Base-by-base conservation (phyloP, 2,888 invertebrate species). In the Petrolisthes manimaculis region DNA sequence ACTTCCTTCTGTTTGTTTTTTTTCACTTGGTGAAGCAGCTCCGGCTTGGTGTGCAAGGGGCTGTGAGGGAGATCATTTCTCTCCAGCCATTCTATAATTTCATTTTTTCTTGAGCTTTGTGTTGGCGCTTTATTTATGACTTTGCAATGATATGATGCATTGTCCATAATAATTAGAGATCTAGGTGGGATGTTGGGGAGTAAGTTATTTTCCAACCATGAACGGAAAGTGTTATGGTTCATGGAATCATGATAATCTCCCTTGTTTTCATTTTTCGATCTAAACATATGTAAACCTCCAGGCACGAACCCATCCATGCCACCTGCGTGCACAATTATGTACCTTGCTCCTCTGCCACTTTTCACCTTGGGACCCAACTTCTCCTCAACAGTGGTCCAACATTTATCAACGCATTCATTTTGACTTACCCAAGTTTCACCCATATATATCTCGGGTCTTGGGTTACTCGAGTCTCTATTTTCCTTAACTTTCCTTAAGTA, bases 401-500 rank as follows among this genome's bases (percentile, higher is more conserved):
- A 37, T 2, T 37, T 37, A 37, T n/a, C n/a, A n/a, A n/a, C n/a
- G n/a, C n/a, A n/a, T n/a, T n/a, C n/a, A n/a, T n/a, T n/a, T n/a
- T n/a, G n/a, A n/a, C n/a, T n/a, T n/a, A n/a, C n/a, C n/a, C n/a
- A n/a, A n/a, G n/a, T n/a, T n/a, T n/a, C n/a, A n/a, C n/a, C n/a
- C n/a, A n/a, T n/a, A n/a, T n/a, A n/a, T n/a, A n/a, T n/a, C n/a
- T n/a, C n/a, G n/a, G n/a, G n/a, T n/a, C n/a, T n/a, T n/a, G n/a
- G n/a, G n/a, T n/a, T n/a, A n/a, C n/a, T n/a, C n/a, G n/a, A n/a
- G 9, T 71, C 74, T 71, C 81, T 71, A 54, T 86, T 86, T 67
- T 67, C 55, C 24, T 14, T 55, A 8, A 86, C 14, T 3, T 21
- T 5, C 37, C 86, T 86, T 21, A 86, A 71, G n/a, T 80, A 80